Percentiles rank a stretch among this genome's conserved stretches.
Conservation (phyloP, 2,888 invertebrate genomes). For the Bembecia ichneumoniformis region DNA sequence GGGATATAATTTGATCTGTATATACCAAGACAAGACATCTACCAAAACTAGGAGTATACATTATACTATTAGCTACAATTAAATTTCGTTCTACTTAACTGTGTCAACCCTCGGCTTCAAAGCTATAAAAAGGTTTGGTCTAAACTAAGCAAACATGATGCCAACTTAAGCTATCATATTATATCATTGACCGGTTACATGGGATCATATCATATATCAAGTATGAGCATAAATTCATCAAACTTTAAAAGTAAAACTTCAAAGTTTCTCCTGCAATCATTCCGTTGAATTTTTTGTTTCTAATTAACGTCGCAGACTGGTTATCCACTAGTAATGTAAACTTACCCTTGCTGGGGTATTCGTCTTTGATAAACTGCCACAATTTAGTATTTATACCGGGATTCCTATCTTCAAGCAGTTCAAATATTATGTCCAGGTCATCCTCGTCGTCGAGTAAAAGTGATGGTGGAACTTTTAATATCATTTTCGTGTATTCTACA, state of each 20-base stretch:
- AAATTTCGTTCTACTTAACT: too few species aligned
- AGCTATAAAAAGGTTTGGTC: too few species aligned
- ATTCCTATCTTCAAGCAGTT: constrained; percentile 52
- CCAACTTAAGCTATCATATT: too few species aligned
- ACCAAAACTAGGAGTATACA: too few species aligned
- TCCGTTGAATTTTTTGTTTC: constrained; percentile 37
- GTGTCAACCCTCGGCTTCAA: too few species aligned
- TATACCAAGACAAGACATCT: too few species aligned
- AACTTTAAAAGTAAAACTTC: constrained; percentile 30
- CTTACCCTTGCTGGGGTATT: constrained; percentile 37
- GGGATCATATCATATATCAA: too few species aligned
- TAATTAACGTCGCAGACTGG: constrained; percentile 38
- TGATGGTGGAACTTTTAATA: constrained; percentile 38
- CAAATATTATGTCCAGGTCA: constrained; percentile 48
- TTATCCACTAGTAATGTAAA: constrained; percentile 42
- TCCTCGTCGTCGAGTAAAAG: constrained; percentile 48
- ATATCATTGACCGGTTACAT: too few species aligned
- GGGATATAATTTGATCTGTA: too few species aligned
- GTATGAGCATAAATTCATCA: too few species aligned
- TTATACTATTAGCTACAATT: too few species aligned
- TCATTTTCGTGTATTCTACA: constrained; percentile 31
- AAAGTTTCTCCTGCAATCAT: constrained; percentile 43
- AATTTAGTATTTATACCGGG: constrained; percentile 51
- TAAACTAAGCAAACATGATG: too few species aligned
- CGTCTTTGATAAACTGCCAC: constrained; percentile 39